Evolutionary conservation across 1,140 invertebrate genomes (phyloP), one percentile per base, ranked within the genome.

Genomic region (Glomeris maerens): DNA sequence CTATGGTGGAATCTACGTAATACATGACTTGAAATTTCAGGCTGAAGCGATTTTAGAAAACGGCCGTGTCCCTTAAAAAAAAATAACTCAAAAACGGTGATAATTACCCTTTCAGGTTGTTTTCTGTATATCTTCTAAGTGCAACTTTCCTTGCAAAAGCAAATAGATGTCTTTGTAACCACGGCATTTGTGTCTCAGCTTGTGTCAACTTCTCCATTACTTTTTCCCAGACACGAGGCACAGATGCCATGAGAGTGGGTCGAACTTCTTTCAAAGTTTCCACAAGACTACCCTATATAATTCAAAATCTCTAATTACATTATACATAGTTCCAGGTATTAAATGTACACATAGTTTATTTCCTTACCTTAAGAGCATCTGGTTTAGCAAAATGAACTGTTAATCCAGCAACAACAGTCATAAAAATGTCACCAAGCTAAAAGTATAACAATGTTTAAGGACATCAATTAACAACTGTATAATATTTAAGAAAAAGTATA

Each of bases 201-300:
- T 74, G 68, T 59, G 78, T 72, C 73, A 94, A 83, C 59, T 81
- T 88, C 61, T 93, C 89, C 57, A 84, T 75, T 62, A 92, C 87
- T 63, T 94, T 95, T 64, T 95, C 90, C 78, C 82, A 94, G 0
- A 95, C 83, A 56, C 91, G 72, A 0, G 91, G 89, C 0, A 94
- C 89, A 3, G 78, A 88, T 23, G 94, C 64, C 60, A 94, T 84
- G 29, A 75, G 68, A 0, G 89, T 92, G 10, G 90, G 90, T 49
- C 75, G 65, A 0, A 83, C 82, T 65, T 81, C 78, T 49, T 72
- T 68, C 31, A 92, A 66, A 0, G 84, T 90, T 4, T 80, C 73
- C 0, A 82, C 64, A 26, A 94, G 65, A 27, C 75, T 78, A 23
- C 88, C 88, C 67, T 73, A 52, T 1, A 62, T 44, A 36, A 36